phyloP scores from a whole-genome alignment of 2,888 invertebrate species.

The Bellardia pandia region DNA sequence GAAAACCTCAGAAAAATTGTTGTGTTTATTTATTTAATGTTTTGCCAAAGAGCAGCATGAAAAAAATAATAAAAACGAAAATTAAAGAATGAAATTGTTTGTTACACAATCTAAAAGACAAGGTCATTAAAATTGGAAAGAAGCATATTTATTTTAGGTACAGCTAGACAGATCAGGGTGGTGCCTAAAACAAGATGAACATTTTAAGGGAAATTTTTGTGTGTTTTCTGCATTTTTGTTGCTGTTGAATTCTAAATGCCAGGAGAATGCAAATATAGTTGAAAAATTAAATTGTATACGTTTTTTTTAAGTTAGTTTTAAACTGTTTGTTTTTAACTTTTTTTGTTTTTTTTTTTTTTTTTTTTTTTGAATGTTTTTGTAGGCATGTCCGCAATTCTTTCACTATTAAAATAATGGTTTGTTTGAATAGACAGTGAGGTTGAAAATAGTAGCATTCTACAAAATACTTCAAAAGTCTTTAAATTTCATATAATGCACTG shows the following conservation, averaged over 20 bases:
- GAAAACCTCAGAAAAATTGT: constrained; percentile 22
- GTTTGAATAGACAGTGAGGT: not conserved
- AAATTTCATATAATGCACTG: too few species aligned
- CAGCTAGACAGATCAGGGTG: not conserved
- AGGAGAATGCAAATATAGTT: not conserved
- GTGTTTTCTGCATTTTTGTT: not conserved
- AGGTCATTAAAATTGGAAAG: constrained; percentile 39
- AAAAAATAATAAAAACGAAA: not conserved
- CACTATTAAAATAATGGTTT: constrained; percentile 3
- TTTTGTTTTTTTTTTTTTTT: not conserved
- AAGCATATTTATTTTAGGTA: not conserved
- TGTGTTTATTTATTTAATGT: constrained; percentile 32
- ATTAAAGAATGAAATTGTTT: constrained; percentile 31
- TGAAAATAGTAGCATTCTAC: not conserved
- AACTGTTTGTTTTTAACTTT: not conserved
- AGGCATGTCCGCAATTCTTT: constrained; percentile 10
- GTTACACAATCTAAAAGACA: constrained; percentile 28
- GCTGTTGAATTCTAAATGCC: not conserved
- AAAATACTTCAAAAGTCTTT: too few species aligned
- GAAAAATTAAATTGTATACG: not conserved
- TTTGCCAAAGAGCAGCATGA: constrained; percentile 1
- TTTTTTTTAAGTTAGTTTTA: constrained; percentile 7
- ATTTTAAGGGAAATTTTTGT: not conserved
- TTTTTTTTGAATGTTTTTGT: not conserved
- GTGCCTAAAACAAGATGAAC: not conserved